phyloP scores from a whole-genome alignment of 2,797 vertebrate species.

The Xyrichtys novacula region DNA sequence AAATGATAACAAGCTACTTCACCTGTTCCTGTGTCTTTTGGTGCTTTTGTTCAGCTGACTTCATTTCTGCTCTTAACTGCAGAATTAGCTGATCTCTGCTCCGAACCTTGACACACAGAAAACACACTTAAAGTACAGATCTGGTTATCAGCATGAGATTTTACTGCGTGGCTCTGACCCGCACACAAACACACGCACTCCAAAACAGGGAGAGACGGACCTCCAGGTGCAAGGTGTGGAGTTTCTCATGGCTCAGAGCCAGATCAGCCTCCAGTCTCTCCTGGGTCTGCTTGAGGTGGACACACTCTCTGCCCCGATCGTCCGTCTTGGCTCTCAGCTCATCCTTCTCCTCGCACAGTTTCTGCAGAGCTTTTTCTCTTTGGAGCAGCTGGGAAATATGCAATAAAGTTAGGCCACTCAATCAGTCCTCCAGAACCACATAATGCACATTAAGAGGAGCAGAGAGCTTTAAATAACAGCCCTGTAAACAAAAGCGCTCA shows the following conservation, averaged over 20 bases:
- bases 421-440: background rate
- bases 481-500: background rate
- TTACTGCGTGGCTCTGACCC: background rate
- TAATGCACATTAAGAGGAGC: constrained; percentile 1
- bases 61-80: constrained; percentile 66
- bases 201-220: constrained; percentile 31
- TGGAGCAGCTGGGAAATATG: constrained; percentile 50
- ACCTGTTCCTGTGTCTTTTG: constrained; percentile 53
- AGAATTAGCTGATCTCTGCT: constrained; percentile 71
- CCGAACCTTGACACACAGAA: constrained; percentile 51
- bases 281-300: constrained; percentile 53
- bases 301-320: constrained; percentile 36
- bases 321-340: constrained; percentile 64
- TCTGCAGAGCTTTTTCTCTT: constrained; percentile 33
- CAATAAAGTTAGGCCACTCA: constrained; percentile 29
- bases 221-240: constrained; percentile 62
- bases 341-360: constrained; percentile 47
- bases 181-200: constrained; percentile 18
- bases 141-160: background rate
- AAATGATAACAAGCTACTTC: constrained; percentile 5
- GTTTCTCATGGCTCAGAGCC: constrained; percentile 61
- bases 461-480: background rate
- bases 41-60: constrained; percentile 52
- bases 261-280: constrained; percentile 67
- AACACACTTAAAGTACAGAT: background rate